phyloP scores from a whole-genome alignment of 2,113 vertebrate species.

The Lycocorax pyrrhopterus region DNA sequence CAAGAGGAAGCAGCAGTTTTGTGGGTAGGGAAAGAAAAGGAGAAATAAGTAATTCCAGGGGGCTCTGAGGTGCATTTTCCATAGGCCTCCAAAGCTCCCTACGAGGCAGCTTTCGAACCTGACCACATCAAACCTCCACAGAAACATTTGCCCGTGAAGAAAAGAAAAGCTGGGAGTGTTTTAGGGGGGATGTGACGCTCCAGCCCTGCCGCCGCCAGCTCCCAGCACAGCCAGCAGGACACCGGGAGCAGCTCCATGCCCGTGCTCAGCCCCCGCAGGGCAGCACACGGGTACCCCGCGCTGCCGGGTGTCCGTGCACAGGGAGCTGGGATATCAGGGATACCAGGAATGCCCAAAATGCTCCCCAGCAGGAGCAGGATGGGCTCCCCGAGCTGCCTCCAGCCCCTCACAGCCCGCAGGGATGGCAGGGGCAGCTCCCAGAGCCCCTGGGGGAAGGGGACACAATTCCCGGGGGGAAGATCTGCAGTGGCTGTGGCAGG shows the following conservation, averaged over 20 bases:
- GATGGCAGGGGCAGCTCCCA: not conserved
- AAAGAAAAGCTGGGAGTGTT: not conserved
- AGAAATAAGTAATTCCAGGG: not conserved
- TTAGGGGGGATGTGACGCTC: no score
- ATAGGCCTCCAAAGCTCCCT: not conserved
- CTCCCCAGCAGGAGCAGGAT: not conserved
- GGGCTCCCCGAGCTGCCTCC: not conserved
- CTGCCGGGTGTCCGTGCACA: accelerated
- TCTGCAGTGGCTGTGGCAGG: accelerated
- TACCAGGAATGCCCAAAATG: accelerated
- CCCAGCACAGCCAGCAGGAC: not conserved
- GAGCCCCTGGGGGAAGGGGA: not conserved
- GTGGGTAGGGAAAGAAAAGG: not conserved
- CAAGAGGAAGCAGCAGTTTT: not conserved
- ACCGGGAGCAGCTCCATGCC: accelerated
- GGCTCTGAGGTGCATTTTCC: not conserved
- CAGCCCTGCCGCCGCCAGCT: not conserved
- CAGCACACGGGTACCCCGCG: accelerated
- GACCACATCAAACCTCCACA: not conserved
- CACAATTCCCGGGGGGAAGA: not conserved
- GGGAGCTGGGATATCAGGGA: accelerated
- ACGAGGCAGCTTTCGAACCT: not conserved
- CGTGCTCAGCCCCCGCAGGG: accelerated
- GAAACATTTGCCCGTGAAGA: accelerated
- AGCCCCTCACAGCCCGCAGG: not conserved